Conservation (phyloP, 2,888 invertebrate species). For the Cosmia pyralina region DNA sequence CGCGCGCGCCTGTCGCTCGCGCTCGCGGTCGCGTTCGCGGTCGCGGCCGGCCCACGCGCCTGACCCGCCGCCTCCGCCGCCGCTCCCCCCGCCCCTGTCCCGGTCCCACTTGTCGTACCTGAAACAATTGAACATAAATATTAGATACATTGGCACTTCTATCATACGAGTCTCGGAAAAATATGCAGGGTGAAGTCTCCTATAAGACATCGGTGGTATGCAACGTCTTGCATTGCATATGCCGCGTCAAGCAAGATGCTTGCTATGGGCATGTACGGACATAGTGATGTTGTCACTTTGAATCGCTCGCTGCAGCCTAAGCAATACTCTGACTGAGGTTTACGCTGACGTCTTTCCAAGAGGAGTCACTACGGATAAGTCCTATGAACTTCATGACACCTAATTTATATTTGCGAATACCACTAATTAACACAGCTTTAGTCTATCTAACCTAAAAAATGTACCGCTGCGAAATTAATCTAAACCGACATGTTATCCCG, state of each 20-base stretch:
- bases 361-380: not conserved
- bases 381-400: not conserved
- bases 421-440: conserved; percentile 39
- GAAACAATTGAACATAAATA: conserved; percentile 66
- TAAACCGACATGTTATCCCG: conserved; percentile 35
- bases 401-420: conserved; percentile 13
- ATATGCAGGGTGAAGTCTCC: not conserved
- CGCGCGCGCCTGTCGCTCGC: conserved; percentile 94
- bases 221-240: too few species aligned
- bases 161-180: not conserved
- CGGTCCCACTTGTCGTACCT: conserved; percentile 90
- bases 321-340: not conserved
- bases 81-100: conserved; percentile 83
- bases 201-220: not conserved
- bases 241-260: not conserved
- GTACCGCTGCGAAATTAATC: conserved; percentile 37
- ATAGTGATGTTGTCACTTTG: not conserved
- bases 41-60: conserved; percentile 86
- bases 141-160: conserved; percentile 15
- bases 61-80: conserved; percentile 75
- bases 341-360: not conserved
- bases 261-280: too few species aligned
- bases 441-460: conserved; percentile 25
- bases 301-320: not conserved
- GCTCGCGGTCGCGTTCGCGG: conserved; percentile 94